phyloP scores from a whole-genome alignment of 2,797 vertebrate genomes.

The Notoglanidium macrostoma region DNA sequence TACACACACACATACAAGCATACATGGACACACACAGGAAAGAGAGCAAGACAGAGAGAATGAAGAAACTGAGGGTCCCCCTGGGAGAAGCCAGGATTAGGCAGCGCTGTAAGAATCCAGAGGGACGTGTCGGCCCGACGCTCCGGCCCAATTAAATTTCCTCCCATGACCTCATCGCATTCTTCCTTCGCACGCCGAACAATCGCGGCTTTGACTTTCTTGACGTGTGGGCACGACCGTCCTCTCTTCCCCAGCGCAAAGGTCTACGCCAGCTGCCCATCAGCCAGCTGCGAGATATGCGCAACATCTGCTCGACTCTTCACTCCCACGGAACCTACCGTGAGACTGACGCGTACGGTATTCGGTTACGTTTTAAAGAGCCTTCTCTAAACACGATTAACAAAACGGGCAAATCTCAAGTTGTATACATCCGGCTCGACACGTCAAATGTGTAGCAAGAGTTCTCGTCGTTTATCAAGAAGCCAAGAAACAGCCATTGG shows the following conservation, averaged over 20 bases:
- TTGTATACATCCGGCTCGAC: not conserved
- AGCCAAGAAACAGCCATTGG: too few species aligned
- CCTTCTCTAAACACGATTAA: not conserved
- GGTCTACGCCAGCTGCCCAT: slow-evolving; percentile 57
- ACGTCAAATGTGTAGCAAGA: not conserved
- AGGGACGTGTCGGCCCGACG: slow-evolving; percentile 36
- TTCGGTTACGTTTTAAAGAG: not conserved
- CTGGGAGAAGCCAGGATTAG: slow-evolving; percentile 60
- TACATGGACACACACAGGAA: not conserved
- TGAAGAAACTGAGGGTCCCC: not conserved
- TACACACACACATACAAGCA: slow-evolving; percentile 5
- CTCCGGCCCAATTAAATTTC: slow-evolving; percentile 75
- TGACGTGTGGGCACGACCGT: slow-evolving; percentile 68
- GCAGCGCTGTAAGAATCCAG: slow-evolving; percentile 54
- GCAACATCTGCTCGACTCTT: slow-evolving; percentile 59
- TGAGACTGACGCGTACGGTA: not conserved
- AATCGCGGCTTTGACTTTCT: slow-evolving; percentile 83
- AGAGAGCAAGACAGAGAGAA: slow-evolving; percentile 15
- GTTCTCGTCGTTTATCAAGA: too few species aligned
- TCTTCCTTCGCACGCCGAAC: slow-evolving; percentile 76
- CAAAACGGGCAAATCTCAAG: too few species aligned
- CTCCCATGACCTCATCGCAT: slow-evolving; percentile 84
- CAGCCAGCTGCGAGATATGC: slow-evolving; percentile 49
- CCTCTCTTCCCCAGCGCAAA: slow-evolving; percentile 40
- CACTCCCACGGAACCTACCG: slow-evolving; percentile 37